A percentile compares a stretch with the other conserved stretches of the same genome.
These are phyloP conservation scores for Tetragonula clypearis DNA, from an alignment of 1,140 invertebrate genomes.

Conservation along the genomic window DNA sequence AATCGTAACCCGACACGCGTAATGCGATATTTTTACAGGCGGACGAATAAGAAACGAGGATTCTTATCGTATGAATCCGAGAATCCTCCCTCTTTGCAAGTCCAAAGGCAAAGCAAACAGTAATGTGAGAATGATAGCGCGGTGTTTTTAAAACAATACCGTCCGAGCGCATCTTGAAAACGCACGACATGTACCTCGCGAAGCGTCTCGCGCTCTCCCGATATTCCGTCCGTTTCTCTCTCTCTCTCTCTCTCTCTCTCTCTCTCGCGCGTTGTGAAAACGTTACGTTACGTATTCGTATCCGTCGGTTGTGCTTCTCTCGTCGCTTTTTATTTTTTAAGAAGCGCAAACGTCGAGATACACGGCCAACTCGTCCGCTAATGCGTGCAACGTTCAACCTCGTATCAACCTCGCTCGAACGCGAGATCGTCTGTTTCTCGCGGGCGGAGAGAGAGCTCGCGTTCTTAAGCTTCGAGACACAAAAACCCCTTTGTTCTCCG, in stretches of 20 bases:
- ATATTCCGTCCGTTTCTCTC: no score
- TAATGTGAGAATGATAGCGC: constrained; percentile 66
- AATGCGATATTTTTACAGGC: constrained; percentile 63
- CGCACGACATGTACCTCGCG: not conserved
- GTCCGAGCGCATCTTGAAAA: constrained; percentile 43
- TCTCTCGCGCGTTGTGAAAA: not conserved
- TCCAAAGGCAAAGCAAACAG: constrained; percentile 65
- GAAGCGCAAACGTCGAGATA: not conserved
- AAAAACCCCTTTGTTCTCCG: constrained; percentile 37
- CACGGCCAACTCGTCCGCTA: not conserved
- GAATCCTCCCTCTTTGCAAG: constrained; percentile 58
- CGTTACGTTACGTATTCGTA: not conserved
- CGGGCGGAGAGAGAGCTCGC: not conserved
- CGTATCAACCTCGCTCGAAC: not conserved
- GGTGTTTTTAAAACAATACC: constrained; percentile 64
- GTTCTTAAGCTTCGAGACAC: not conserved
- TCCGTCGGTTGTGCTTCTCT: no score
- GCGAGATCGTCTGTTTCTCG: constrained; percentile 1
- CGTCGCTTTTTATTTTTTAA: not conserved
- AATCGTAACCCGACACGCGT: constrained; percentile 62
- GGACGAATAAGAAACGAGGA: constrained; percentile 62
- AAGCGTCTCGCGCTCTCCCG: no score
- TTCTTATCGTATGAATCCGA: constrained; percentile 69
- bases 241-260: no score
- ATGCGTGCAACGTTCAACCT: not conserved